Conservation (phyloP, 2,888 invertebrate species). For the Plutella xylostella region DNA sequence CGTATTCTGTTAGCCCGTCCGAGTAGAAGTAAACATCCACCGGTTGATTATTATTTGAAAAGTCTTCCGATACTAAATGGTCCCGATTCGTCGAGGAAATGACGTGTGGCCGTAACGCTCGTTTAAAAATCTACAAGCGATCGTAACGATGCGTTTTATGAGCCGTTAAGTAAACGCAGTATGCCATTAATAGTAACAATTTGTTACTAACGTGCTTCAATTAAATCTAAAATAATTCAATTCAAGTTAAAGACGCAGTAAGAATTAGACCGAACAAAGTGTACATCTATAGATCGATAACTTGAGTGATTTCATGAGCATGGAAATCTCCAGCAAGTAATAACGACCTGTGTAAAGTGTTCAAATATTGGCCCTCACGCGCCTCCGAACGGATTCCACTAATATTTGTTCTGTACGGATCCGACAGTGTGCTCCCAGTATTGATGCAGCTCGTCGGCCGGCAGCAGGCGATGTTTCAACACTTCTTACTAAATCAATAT, state of each 20-base stretch:
- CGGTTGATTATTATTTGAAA: constrained; percentile 22
- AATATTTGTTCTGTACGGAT: constrained; percentile 60
- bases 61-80: constrained; percentile 30
- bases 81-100: constrained; percentile 27
- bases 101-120: constrained; percentile 29
- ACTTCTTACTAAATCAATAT: too few relatives aligned
- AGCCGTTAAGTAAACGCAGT: constrained; percentile 62
- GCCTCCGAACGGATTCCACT: constrained; percentile 56
- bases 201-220: constrained; percentile 39
- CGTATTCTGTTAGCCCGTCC: neutral
- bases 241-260: too few relatives aligned
- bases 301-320: too few relatives aligned
- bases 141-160: constrained; percentile 54
- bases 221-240: constrained; percentile 56
- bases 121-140: constrained; percentile 51
- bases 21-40: constrained; percentile 15
- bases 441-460: too few relatives aligned
- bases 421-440: constrained; percentile 50
- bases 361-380: constrained; percentile 56
- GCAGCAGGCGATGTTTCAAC: constrained; percentile 48
- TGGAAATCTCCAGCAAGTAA: constrained; percentile 43
- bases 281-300: too few relatives aligned
- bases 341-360: constrained; percentile 45
- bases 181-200: constrained; percentile 55
- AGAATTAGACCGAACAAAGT: too few relatives aligned